These are phyloP conservation scores for Podotricha telesiphe DNA, from an alignment of 2,888 invertebrate species.

Conservation along the genomic window DNA sequence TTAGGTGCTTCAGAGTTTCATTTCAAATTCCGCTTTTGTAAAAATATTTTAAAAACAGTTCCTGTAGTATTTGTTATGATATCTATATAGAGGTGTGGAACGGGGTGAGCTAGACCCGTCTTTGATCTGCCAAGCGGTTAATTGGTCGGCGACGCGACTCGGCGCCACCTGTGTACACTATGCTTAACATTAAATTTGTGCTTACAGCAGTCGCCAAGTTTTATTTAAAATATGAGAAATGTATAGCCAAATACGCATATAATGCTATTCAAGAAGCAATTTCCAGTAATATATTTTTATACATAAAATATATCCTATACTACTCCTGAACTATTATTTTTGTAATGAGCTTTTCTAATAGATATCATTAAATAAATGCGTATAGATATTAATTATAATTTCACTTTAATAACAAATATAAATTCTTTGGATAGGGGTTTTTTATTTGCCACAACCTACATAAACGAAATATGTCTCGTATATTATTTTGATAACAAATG, in stretches of 20 bases:
- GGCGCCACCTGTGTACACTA: conserved; percentile 61
- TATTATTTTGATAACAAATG: conserved; percentile 35
- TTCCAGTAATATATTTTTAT: too few relatives aligned
- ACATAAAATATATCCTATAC: too few relatives aligned
- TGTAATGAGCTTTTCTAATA: neutral
- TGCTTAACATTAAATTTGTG: conserved; percentile 38
- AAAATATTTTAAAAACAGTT: conserved; percentile 28
- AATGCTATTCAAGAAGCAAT: neutral
- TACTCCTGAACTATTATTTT: neutral
- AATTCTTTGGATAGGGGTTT: neutral
- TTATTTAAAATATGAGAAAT: neutral
- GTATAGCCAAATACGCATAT: neutral
- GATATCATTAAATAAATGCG: neutral
- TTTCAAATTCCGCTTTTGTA: neutral
- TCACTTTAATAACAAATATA: neutral
- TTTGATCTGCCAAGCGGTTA: conserved; percentile 75
- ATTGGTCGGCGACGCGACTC: conserved; percentile 63
- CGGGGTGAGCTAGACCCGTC: conserved; percentile 50
- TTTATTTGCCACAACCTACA: conserved; percentile 4
- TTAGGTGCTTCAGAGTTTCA: neutral
- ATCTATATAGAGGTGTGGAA: conserved; percentile 36
- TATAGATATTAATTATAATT: neutral
- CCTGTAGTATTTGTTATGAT: conserved; percentile 28
- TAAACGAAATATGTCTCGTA: conserved; percentile 23
- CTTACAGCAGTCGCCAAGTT: conserved; percentile 20